A percentile compares a stretch with the other conserved stretches of the same genome.
Conservation (phyloP, 2,888 invertebrate species). For the Gastrophysa polygoni region DNA sequence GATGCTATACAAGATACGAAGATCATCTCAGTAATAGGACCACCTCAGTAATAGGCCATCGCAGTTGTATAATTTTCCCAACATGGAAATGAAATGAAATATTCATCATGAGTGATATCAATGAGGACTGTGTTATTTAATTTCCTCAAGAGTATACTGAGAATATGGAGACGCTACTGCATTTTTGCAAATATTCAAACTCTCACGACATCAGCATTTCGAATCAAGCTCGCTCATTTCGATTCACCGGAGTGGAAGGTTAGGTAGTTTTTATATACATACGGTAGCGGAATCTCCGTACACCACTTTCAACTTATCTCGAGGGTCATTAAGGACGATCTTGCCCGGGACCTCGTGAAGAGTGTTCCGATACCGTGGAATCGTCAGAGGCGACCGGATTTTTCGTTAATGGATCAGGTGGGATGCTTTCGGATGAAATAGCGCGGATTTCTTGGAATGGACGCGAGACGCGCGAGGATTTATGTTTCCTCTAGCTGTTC, state of each 20-base stretch:
- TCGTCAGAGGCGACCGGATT: slow-evolving; percentile 47
- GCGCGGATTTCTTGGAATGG: slow-evolving; percentile 46
- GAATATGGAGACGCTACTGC: slow-evolving; percentile 2
- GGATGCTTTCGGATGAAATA: slow-evolving; percentile 47
- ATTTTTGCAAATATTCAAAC: neutral
- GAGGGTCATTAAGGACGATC: slow-evolving; percentile 55
- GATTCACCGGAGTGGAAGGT: slow-evolving; percentile 47
- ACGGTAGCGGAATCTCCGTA: slow-evolving; percentile 58
- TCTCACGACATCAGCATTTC: slow-evolving; percentile 8
- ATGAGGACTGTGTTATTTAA: too few relatives aligned
- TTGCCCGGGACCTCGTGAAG: slow-evolving; percentile 53
- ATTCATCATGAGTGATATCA: too few relatives aligned
- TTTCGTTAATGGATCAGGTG: slow-evolving; percentile 54
- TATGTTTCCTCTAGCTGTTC: slow-evolving; percentile 34
- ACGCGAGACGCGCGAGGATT: slow-evolving; percentile 34
- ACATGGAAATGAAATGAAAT: too few relatives aligned
- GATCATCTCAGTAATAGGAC: too few relatives aligned
- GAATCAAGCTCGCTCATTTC: slow-evolving; percentile 9
- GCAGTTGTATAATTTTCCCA: too few relatives aligned
- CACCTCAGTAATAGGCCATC: too few relatives aligned
- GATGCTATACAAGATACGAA: too few relatives aligned
- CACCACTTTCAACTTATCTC: slow-evolving; percentile 51
- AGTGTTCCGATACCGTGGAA: slow-evolving; percentile 50
- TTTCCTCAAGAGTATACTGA: too few relatives aligned
- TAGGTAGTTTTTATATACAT: too few relatives aligned